Evolutionary conservation across 2,797 vertebrate genomes (phyloP), one percentile per base, ranked within the genome.

Genomic region (Enteromius afrohamiltoni): DNA sequence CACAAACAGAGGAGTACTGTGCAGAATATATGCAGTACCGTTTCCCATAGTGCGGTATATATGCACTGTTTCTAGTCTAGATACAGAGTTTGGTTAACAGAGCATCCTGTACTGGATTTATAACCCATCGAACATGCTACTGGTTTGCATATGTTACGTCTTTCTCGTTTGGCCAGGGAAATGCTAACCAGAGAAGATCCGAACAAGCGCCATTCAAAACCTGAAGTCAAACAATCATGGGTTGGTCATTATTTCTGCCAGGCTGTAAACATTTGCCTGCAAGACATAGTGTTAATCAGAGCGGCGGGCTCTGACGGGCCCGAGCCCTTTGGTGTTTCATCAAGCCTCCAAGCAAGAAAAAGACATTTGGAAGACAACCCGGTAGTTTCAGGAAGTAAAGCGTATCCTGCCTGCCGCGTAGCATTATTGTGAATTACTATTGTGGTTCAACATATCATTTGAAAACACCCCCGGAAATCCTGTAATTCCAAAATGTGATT

Each of bases 41-140:
- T 58, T 49, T 29, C 23, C 34, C 31, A 79, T 10, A 79, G 64
- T 79, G 64, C 64, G 23, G n/a, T 23, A 16, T 68, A 68, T 37
- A 26, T 34, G 60, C 60, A 65, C 77, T 62, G 53, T 26, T 17
- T 45, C 53, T 79, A 79, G 45, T 78, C 77, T 79, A 67, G 45
- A 79, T 40, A 65, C n/a, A 82, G 45, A 26, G 74, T 82, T 40
- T 40, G 42, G 29, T 75, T 37, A 60, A 60, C 23, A 74, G 4
- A 64, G 51, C 16, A n/a, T 45, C 69, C 26, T 47, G 55, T 13
- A 10, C 17, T 51, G 34, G 60, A 70, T 21, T 73, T 14, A 19
- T 60, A 64, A 74, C 58, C 45, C 9, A 74, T 74, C 40, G 5
- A 37, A 49, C 29, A 67, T 19, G 53, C 37, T 60, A 45, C 40